Evolutionary conservation across 1,140 invertebrate genomes (phyloP).

Genomic region (Spodoptera litura): DNA sequence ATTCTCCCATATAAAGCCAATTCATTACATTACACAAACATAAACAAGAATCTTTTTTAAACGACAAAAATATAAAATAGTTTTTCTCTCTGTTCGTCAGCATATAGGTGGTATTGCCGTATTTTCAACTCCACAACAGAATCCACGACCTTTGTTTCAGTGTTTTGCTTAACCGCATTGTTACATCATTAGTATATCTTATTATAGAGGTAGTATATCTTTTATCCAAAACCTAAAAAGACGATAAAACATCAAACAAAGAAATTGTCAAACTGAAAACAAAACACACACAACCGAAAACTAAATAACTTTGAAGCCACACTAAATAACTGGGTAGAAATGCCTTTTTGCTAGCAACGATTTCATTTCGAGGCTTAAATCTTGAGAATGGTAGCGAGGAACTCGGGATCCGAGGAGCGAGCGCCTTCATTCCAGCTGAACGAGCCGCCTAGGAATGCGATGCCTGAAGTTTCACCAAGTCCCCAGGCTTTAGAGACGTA

Average conservation of each 20-base stretch:
- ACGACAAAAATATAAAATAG: too few species aligned
- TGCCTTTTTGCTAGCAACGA: conserved; percentile 36
- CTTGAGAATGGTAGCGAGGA: conserved; percentile 23
- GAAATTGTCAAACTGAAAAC: background rate
- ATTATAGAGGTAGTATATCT: too few species aligned
- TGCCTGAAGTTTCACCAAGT: conserved; percentile 31
- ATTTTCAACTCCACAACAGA: too few species aligned
- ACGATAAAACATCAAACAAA: background rate
- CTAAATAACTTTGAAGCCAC: conserved; percentile 8
- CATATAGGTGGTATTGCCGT: too few species aligned
- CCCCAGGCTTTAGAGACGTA: conserved; percentile 11
- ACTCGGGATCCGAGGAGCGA: background rate
- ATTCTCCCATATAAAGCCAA: too few species aligned
- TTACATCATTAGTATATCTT: too few species aligned
- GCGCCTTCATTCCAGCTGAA: conserved; percentile 24
- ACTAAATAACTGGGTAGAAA: conserved; percentile 30
- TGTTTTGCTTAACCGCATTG: too few species aligned
- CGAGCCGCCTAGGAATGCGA: conserved; percentile 32
- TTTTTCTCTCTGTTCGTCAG: too few species aligned
- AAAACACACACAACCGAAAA: background rate
- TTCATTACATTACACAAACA: too few species aligned
- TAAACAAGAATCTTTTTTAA: too few species aligned
- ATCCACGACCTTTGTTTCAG: too few species aligned
- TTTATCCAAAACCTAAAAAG: too few species aligned
- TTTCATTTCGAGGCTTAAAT: conserved; percentile 39